phyloP scores from a whole-genome alignment of 2,113 vertebrate genomes.

The Phalacrocorax aristotelis region DNA sequence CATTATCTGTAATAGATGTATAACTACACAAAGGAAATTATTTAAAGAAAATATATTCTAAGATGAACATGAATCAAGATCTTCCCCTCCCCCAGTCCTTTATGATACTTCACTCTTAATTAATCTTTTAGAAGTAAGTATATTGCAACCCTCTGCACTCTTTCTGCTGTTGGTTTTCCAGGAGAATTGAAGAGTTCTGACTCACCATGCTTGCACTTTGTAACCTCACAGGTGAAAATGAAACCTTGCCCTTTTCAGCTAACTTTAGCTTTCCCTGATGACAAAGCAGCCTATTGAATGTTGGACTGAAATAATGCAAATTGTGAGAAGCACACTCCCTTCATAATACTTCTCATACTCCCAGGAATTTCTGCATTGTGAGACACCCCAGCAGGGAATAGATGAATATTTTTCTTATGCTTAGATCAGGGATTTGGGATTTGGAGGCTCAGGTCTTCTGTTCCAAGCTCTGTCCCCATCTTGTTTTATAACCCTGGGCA shows the following conservation, averaged over 20 bases:
- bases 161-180: not conserved
- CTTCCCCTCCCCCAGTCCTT: not conserved
- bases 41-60: constrained; percentile 64
- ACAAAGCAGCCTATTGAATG: not conserved
- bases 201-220: not conserved
- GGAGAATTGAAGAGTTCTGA: not conserved
- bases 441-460: not conserved
- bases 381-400: not conserved
- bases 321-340: not conserved
- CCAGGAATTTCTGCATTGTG: not conserved
- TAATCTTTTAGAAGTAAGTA: constrained; percentile 38
- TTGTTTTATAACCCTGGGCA: not conserved
- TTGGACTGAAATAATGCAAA: not conserved
- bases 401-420: not conserved
- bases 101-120: constrained; percentile 44
- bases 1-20: constrained; percentile 65
- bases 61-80: constrained; percentile 49
- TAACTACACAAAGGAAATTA: constrained; percentile 66
- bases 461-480: not conserved
- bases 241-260: not conserved
- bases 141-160: not conserved
- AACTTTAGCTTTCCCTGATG: not conserved
- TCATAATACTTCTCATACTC: rapidly evolving
- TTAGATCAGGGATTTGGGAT: not conserved
- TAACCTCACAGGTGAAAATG: not conserved